phyloP scores from a whole-genome alignment of 2,113 vertebrate species.

The Brachyistius frenatus region DNA sequence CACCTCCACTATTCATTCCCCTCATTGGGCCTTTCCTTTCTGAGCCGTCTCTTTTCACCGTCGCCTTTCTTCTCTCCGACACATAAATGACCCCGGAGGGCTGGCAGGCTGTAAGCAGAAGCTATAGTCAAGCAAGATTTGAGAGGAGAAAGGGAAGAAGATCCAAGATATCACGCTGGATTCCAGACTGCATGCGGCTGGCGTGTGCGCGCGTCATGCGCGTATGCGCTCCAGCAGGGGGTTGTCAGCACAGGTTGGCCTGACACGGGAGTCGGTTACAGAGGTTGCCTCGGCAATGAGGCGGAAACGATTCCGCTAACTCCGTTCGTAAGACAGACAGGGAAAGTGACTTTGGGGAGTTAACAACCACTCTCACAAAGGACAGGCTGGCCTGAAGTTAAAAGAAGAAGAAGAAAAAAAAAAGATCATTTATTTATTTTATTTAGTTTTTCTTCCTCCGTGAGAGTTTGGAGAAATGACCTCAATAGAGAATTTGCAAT shows the following conservation, averaged over 20 bases:
- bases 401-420: not conserved
- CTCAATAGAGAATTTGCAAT: slow-evolving; percentile 54
- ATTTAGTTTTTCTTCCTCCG: slow-evolving; percentile 24
- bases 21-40: slow-evolving; percentile 63
- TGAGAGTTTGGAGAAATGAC: slow-evolving; percentile 48
- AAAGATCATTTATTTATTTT: not conserved
- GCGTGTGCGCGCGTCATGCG: not conserved
- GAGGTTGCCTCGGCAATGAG: slow-evolving; percentile 76
- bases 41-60: slow-evolving; percentile 37
- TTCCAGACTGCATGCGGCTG: slow-evolving; percentile 22
- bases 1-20: slow-evolving; percentile 57
- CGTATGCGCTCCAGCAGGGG: slow-evolving; percentile 41
- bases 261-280: slow-evolving; percentile 73
- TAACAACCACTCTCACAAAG: slow-evolving; percentile 57
- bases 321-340: slow-evolving; percentile 62
- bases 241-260: slow-evolving; percentile 75
- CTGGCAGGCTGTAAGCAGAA: slow-evolving; percentile 45
- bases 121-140: slow-evolving; percentile 71
- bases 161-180: slow-evolving; percentile 61
- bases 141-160: slow-evolving; percentile 53
- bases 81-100: slow-evolving; percentile 64
- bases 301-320: slow-evolving; percentile 68
- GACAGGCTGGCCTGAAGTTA: slow-evolving; percentile 37
- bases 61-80: slow-evolving; percentile 29
- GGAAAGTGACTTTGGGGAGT: slow-evolving; percentile 77